These are phyloP conservation scores for Archegozetes longisetosus DNA, from an alignment of 1,140 invertebrate genomes.

Conservation along the genomic window DNA sequence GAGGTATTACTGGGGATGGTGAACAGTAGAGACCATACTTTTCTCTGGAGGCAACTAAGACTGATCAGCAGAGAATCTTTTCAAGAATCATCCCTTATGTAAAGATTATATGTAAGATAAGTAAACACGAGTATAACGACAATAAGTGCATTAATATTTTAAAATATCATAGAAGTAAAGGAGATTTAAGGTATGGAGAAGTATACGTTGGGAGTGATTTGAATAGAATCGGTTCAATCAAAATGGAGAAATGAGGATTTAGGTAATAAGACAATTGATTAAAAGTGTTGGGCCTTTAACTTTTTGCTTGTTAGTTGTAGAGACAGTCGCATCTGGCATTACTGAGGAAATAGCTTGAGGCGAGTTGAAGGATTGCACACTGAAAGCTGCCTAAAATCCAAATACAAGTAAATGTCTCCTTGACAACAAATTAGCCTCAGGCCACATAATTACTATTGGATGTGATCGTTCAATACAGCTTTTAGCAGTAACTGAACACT, in stretches of 20 bases:
- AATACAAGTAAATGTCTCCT: background rate
- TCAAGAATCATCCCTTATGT: background rate
- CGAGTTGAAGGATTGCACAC: background rate
- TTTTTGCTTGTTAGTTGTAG: background rate
- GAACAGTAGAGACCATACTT: too few species aligned
- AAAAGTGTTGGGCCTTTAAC: background rate
- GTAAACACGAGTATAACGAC: background rate
- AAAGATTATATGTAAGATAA: background rate
- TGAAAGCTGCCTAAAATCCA: background rate
- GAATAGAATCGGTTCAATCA: too few species aligned
- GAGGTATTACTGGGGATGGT: too few species aligned
- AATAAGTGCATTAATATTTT: background rate
- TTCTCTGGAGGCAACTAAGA: background rate
- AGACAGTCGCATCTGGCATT: background rate
- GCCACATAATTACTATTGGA: background rate
- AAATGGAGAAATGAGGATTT: too few species aligned
- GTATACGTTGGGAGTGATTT: background rate
- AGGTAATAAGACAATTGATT: background rate
- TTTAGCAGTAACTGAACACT: background rate
- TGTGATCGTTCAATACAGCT: background rate
- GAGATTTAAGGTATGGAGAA: background rate
- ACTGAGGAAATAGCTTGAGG: background rate
- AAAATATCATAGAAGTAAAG: background rate
- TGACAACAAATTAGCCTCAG: background rate
- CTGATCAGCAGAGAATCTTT: background rate